Evolutionary conservation across 2,797 vertebrate genomes (phyloP).

Genomic region (Notamacropus eugenii): DNA sequence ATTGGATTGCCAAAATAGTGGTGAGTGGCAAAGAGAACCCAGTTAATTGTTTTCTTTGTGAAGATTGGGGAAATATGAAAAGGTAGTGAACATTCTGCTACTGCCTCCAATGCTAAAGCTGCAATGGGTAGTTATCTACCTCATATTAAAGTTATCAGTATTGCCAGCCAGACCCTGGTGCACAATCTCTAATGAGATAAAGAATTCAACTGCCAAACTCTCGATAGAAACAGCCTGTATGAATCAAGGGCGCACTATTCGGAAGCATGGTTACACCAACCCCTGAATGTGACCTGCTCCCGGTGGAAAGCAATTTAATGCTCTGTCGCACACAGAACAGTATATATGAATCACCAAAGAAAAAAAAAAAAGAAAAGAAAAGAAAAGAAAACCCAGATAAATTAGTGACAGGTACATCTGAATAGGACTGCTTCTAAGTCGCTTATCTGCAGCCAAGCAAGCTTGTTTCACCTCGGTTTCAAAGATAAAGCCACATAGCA

Average conservation of each 20-base stretch:
- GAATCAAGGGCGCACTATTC: constrained; percentile 74
- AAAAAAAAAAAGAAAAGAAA: constrained; percentile 72
- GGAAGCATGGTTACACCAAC: constrained; percentile 81
- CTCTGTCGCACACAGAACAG: constrained; percentile 86
- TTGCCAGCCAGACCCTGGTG: not conserved
- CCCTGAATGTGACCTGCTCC: constrained; percentile 87
- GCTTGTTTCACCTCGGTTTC: constrained; percentile 83
- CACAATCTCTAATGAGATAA: constrained; percentile 84
- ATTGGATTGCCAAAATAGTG: constrained; percentile 56
- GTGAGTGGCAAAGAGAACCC: not conserved
- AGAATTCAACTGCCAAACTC: constrained; percentile 82
- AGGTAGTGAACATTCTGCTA: constrained; percentile 17
- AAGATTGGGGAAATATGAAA: constrained; percentile 30
- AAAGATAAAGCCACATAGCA: constrained; percentile 83
- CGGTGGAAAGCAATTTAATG: constrained; percentile 93
- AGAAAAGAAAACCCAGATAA: constrained; percentile 88
- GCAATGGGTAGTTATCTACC: constrained; percentile 24
- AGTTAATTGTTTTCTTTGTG: constrained; percentile 30
- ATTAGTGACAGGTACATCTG: constrained; percentile 87
- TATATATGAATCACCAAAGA: constrained; percentile 87
- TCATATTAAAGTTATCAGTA: constrained; percentile 42
- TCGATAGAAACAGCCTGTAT: constrained; percentile 80
- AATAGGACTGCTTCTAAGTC: constrained; percentile 78
- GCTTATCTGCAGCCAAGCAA: constrained; percentile 84
- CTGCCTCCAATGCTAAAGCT: constrained; percentile 34